Evolutionary conservation across 37 sponge, comb jelly and placozoan species (phyloP).

Genomic region (Chondrilla cf. caribensis): DNA sequence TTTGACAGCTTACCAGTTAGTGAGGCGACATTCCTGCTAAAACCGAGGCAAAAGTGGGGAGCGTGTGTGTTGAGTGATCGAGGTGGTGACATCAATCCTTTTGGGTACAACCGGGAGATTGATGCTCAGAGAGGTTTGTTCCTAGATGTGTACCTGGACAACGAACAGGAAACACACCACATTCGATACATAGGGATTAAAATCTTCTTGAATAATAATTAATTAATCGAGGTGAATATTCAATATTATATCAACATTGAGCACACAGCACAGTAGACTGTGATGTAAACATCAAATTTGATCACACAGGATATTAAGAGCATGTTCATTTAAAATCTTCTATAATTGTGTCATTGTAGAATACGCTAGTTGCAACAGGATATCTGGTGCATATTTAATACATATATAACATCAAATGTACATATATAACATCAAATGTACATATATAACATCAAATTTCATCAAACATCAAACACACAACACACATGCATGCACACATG

Average conservation of each 20-base stretch:
- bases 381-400: too few species aligned
- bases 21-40: neutral
- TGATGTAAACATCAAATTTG: too few species aligned
- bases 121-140: neutral
- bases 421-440: neutral
- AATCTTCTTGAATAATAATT: too few species aligned
- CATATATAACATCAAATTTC: neutral
- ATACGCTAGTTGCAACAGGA: too few species aligned
- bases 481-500: too few species aligned
- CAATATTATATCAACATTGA: too few species aligned
- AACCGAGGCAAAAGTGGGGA: neutral
- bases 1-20: neutral
- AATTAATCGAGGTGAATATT: too few species aligned
- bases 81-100: neutral
- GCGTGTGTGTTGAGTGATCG: neutral
- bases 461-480: neutral
- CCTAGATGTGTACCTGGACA: slow-evolving; percentile 23
- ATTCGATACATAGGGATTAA: neutral
- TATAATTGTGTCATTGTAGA: too few species aligned
- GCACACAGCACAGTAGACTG: too few species aligned
- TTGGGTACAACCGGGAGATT: neutral
- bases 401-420: too few species aligned
- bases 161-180: slow-evolving; percentile 1
- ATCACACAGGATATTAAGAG: too few species aligned
- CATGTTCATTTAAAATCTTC: too few species aligned